Percentiles rank a stretch among this genome's conserved stretches.
Conservation (phyloP, 2,113 vertebrate species). For the Rhinoptilus africanus region DNA sequence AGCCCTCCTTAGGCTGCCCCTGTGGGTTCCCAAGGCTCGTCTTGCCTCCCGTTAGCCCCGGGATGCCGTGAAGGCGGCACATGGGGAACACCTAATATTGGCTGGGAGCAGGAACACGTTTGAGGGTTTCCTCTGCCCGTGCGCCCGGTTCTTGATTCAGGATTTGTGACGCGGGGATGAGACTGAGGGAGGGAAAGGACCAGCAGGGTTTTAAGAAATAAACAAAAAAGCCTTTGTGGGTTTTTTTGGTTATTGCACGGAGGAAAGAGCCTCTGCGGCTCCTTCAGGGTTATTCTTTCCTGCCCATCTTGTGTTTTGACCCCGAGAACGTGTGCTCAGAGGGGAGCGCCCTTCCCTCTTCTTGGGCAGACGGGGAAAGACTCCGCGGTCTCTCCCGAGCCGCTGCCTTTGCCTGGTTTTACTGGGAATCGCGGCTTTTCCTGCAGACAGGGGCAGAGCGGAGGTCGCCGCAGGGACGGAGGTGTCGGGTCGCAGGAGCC, state of each 20-base stretch:
- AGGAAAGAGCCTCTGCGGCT: neutral
- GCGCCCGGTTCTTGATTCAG: too few relatives aligned
- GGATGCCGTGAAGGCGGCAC: neutral
- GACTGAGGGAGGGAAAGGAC: neutral
- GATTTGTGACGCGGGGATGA: neutral
- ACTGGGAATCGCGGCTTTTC: neutral
- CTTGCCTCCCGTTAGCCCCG: neutral
- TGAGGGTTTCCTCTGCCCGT: neutral
- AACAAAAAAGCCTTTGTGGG: accelerated
- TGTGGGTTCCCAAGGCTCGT: neutral
- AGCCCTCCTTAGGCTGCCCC: neutral
- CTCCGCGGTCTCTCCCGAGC: neutral
- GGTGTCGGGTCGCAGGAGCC: neutral
- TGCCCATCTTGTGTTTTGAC: neutral
- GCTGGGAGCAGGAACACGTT: too few relatives aligned
- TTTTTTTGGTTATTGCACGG: neutral
- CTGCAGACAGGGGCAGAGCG: neutral
- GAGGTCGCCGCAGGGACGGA: too few relatives aligned
- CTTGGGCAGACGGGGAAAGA: too few relatives aligned
- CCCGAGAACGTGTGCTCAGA: neutral
- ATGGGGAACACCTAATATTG: accelerated
- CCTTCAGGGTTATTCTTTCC: neutral
- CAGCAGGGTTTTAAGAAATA: neutral
- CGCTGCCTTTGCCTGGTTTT: neutral
- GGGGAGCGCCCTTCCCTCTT: neutral